Base-by-base conservation (phyloP, 2,113 vertebrate genomes). In the Ammospiza caudacuta region DNA sequence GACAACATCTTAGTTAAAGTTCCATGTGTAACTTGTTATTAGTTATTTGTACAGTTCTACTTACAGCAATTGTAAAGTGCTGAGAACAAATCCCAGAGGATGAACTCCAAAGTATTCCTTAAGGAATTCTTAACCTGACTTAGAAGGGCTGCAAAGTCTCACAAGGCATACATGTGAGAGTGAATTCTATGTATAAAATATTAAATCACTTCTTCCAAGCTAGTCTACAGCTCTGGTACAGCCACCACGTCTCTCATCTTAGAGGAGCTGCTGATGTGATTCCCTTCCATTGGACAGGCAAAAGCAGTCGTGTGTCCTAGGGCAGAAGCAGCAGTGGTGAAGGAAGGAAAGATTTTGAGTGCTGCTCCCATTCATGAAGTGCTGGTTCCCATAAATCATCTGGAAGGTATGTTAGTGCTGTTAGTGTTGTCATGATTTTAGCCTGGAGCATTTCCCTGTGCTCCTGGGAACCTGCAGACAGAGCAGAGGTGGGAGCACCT, bases 301-400 rank as follows among this genome's bases (percentile, higher is more conserved):
- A 81, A 51, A 47, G 28, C 8, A n/a, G 9, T 12, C 0, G 0
- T 29, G 8, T 72, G 69, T 44, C 47, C 49, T n/a, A 24, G 29
- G 27, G 39, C 25, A 55, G 61, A 74, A 78, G 39, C 68, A 61
- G 43, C n/a, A 82, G 23, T 21, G 27, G 19, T 47, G 28, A 66
- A 80, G 46, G 47, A 79, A 78, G 52, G 58, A 57, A 73, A 77
- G 64, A 24, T 25, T 22, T 0, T 15, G 27, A 73, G 19, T 43
- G 43, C 23, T 75, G 11, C 33, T 76, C 11, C 25, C 22, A 29
- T 41, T 37, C 22, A 41, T 19, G 14, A 91, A 54, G 17, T 31
- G 29, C 24, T 66, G 29, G 11, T 74, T 94, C 37, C 68, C 43
- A 74, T 49, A 70, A 83, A 89, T 43, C 31, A 51, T 21, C 61